phyloP scores from a whole-genome alignment of 2,113 vertebrate genomes.

The Morone saxatilis region DNA sequence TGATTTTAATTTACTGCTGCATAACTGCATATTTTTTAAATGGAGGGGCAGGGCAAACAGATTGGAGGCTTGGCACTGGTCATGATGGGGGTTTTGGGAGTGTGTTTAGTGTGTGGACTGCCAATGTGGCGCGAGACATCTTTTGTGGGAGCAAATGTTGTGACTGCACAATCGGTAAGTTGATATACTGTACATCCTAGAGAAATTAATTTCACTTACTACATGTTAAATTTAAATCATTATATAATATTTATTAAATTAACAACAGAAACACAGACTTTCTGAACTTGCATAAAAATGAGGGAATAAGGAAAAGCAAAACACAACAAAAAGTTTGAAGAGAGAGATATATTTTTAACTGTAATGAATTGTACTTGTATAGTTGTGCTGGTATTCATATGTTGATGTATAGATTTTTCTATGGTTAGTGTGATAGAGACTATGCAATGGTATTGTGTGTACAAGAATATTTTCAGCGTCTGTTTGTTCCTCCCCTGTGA shows the following conservation, averaged over 20 bases:
- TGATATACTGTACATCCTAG: background rate
- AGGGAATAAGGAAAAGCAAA: background rate
- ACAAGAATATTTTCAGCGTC: too few species aligned
- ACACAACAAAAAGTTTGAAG: too few species aligned
- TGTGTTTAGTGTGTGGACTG: constrained; percentile 48
- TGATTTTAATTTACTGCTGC: background rate
- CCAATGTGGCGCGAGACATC: constrained; percentile 59
- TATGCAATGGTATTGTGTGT: too few species aligned
- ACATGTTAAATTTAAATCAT: too few species aligned
- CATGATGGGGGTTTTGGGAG: constrained; percentile 47
- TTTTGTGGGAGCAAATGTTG: constrained; percentile 58
- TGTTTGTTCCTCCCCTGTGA: too few species aligned
- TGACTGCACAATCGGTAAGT: constrained; percentile 57
- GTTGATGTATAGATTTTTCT: too few species aligned
- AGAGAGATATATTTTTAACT: too few species aligned
- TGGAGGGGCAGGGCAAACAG: constrained; percentile 33
- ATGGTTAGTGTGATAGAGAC: too few species aligned
- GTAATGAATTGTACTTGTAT: too few species aligned
- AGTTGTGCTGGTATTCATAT: too few species aligned
- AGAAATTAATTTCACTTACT: background rate
- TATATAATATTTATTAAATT: background rate
- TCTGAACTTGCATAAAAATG: background rate
- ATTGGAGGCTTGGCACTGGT: constrained; percentile 40
- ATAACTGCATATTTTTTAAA: background rate
- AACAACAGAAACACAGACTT: background rate